Percentiles rank a stretch among this genome's conserved stretches.
Conservation (phyloP, 1,140 invertebrate genomes). For the Dermatophagoides farinae region DNA sequence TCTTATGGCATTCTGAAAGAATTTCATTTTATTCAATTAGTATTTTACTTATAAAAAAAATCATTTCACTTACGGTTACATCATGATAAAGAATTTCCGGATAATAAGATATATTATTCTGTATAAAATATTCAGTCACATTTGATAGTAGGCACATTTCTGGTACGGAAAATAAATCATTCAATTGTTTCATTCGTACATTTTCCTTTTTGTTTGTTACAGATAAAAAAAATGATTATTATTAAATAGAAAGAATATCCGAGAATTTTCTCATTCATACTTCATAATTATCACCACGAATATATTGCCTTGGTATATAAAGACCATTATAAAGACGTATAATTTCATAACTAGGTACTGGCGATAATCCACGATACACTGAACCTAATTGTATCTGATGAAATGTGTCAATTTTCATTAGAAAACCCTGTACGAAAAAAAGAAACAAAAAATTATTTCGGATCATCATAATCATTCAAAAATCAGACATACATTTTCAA, state of each 20-base stretch:
- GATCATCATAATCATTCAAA: slow-evolving; percentile 10
- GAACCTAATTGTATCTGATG: slow-evolving; percentile 85
- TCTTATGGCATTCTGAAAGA: slow-evolving; percentile 56
- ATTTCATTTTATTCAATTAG: background rate
- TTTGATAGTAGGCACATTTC: slow-evolving; percentile 83
- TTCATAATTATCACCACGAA: slow-evolving; percentile 24
- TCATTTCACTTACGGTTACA: slow-evolving; percentile 44
- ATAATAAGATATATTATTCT: slow-evolving; percentile 73
- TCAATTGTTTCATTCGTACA: slow-evolving; percentile 68
- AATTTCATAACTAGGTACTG: slow-evolving; percentile 63
- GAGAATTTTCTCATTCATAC: slow-evolving; percentile 10
- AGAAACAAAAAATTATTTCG: background rate
- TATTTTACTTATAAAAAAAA: slow-evolving; percentile 11
- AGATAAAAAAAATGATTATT: background rate
- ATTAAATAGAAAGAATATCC: background rate
- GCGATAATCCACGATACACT: slow-evolving; percentile 60
- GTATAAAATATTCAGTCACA: slow-evolving; percentile 75
- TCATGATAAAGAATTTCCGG: slow-evolving; percentile 88
- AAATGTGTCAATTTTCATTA: slow-evolving; percentile 87
- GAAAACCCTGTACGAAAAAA: slow-evolving; percentile 35
- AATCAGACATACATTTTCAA: slow-evolving; percentile 43
- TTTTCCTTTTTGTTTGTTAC: slow-evolving; percentile 32
- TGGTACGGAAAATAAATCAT: slow-evolving; percentile 89
- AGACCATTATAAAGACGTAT: slow-evolving; percentile 54
- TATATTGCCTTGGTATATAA: slow-evolving; percentile 28